A percentile compares a stretch with the other conserved stretches of the same genome.
Conservation (phyloP, 2,888 invertebrate species). For the Caenorhabditis uteleia region DNA sequence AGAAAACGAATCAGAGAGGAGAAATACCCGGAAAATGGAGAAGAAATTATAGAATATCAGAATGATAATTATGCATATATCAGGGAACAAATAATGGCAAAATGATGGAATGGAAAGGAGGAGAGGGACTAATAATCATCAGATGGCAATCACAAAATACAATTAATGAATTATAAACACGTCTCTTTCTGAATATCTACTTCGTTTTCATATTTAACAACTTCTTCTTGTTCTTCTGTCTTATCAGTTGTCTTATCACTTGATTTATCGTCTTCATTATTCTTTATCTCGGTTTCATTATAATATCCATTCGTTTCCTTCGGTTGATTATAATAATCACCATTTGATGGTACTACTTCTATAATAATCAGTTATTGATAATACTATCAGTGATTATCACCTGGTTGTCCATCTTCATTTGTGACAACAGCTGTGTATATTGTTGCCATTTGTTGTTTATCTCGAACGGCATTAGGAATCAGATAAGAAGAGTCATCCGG, state of each 20-base stretch:
- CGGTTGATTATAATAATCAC: constrained; percentile 32
- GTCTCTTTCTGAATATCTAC: constrained; percentile 15
- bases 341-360: constrained; percentile 19
- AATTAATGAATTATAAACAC: constrained; percentile 9
- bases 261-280: background rate
- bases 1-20: too few species aligned
- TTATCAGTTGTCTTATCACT: too few species aligned
- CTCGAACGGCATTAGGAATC: constrained; percentile 39
- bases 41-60: too few species aligned
- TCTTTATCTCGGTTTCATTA: constrained; percentile 13
- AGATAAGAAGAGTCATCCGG: constrained; percentile 28
- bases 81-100: background rate
- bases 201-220: constrained; percentile 7
- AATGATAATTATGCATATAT: too few species aligned
- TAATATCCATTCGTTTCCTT: constrained; percentile 20
- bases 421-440: constrained; percentile 52
- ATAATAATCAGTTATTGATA: constrained; percentile 1
- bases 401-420: constrained; percentile 41
- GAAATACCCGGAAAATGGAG: too few species aligned
- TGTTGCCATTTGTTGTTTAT: constrained; percentile 19
- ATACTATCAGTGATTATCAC: constrained; percentile 7
- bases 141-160: too few species aligned
- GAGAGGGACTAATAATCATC: background rate
- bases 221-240: background rate
- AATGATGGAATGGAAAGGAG: background rate